phyloP scores from a whole-genome alignment of 2,797 vertebrate genomes.

The Phalanger gymnotis region DNA sequence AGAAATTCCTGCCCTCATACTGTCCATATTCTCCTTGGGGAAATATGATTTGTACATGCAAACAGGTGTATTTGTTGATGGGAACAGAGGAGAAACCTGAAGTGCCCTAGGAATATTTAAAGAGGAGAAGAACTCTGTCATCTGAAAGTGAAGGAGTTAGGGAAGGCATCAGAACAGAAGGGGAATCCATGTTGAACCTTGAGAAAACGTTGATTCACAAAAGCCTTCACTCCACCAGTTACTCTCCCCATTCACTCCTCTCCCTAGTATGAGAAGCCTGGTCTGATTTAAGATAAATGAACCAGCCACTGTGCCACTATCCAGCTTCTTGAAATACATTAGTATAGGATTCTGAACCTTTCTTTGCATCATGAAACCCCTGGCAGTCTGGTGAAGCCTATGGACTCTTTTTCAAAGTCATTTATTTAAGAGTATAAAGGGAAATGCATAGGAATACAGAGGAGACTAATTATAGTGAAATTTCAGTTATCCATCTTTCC shows the following conservation, averaged over 20 bases:
- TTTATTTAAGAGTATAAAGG: neutral
- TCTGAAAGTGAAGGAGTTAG: neutral
- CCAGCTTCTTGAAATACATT: neutral
- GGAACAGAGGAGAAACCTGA: neutral
- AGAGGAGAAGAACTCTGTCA: neutral
- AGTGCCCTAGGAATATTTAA: neutral
- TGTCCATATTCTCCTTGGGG: neutral
- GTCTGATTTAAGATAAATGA: neutral
- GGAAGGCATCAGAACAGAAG: neutral
- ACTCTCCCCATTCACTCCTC: neutral
- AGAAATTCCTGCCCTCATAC: neutral
- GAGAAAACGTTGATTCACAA: neutral
- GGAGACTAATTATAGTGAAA: neutral
- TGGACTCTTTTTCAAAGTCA: neutral
- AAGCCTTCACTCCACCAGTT: neutral
- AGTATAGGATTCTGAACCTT: neutral
- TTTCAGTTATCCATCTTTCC: neutral
- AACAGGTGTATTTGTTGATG: neutral
- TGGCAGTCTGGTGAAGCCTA: neutral
- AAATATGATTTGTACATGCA: neutral
- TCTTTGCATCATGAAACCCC: neutral
- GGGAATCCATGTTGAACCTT: neutral
- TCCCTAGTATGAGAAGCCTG: neutral
- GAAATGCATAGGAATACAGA: neutral
- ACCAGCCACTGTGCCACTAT: neutral